phyloP scores from a whole-genome alignment of 2,113 vertebrate species.

The Panthera leo region DNA sequence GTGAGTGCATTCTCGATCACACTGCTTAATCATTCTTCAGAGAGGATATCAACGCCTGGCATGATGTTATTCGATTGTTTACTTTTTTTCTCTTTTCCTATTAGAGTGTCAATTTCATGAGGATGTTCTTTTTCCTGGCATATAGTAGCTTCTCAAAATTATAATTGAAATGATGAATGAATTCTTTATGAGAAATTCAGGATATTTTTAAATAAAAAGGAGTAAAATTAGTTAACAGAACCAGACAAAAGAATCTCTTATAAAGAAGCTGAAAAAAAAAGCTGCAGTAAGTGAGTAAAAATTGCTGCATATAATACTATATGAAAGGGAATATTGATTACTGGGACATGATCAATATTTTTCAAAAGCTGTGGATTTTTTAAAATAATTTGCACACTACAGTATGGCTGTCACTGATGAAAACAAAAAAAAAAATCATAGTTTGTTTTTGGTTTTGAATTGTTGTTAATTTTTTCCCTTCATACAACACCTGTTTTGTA shows the following conservation, averaged over 20 bases:
- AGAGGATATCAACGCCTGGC: neutral
- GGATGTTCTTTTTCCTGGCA: neutral
- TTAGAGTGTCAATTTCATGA: neutral
- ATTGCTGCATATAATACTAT: neutral
- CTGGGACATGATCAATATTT: neutral
- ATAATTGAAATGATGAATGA: conserved; percentile 8
- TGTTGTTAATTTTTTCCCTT: neutral
- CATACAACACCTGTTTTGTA: neutral
- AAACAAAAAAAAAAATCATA: neutral
- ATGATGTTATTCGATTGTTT: neutral
- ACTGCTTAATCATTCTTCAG: neutral
- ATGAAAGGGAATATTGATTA: neutral
- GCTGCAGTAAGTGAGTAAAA: neutral
- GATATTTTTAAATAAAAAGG: neutral
- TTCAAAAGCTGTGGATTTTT: neutral
- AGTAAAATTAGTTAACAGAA: neutral
- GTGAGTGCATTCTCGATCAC: neutral
- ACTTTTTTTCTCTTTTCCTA: neutral
- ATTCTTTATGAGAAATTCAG: neutral
- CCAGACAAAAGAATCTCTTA: neutral
- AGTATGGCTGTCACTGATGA: neutral
- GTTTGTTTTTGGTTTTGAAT: neutral
- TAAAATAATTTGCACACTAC: neutral
- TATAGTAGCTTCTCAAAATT: neutral
- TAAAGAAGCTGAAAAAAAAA: neutral